Evolutionary conservation across 37 sponge, comb jelly and placozoan genomes (phyloP), one percentile per base, ranked within the genome.

Genomic region (Cliona cf. orientalis): DNA sequence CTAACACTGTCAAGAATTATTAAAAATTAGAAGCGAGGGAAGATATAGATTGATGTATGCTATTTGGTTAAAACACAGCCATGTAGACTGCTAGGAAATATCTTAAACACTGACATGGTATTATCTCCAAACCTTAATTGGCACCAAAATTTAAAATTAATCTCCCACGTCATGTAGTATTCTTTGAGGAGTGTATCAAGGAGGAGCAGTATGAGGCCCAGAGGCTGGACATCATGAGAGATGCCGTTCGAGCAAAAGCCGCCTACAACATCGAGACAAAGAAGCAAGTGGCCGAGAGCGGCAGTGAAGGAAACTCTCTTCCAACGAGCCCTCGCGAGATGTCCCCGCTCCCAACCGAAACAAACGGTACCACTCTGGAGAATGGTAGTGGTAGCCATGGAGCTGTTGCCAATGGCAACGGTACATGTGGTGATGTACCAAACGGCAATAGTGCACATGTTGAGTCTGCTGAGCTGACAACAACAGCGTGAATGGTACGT

Each of bases 141-240:
- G n/a, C n/a, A n/a, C n/a, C n/a, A n/a, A n/a, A n/a, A n/a, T n/a
- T n/a, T n/a, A n/a, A n/a, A n/a, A 29, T 9, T 29, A 3, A 59
- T 14, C 5, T 22, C 66, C 0, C 28, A 57, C 40, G 6, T 45
- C 39, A 25, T 56, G 5, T 76, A 95, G 97, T 88, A 0, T 98
- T 98, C 85, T 98, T 98, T 78, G 98, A 98, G 57, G 98, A 95
- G 19, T 91, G 85, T 29, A 90, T 93, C 31, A 93, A 89, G 46
- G 98, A 98, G 58, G 96, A 91, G 74, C 70, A 84, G 46, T 90
- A 78, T 70, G 96, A 95, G 40, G 96, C 93, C 29, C 79, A 98
- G 73, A 98, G 93, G 80, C 78, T 93, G 33, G 82, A 85, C 62
- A 88, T 98, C 49, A 88, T 98, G 91, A 74, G 79, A 46, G 94